Conservation (phyloP, 2,113 vertebrate genomes). For the Gobiocypris rarus region DNA sequence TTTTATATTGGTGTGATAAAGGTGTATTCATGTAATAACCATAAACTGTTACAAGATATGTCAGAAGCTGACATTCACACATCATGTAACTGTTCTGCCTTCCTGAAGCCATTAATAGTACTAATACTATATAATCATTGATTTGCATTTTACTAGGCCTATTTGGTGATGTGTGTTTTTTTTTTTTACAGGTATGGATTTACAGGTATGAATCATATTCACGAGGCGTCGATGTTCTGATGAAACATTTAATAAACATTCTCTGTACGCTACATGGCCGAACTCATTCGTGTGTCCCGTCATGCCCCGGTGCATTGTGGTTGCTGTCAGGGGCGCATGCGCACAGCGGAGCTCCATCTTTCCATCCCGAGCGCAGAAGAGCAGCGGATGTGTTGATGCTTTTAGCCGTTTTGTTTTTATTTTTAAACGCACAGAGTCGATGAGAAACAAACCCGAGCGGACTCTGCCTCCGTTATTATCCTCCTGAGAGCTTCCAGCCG, state of each 20-base stretch:
- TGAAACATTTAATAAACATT: background rate
- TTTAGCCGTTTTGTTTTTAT: slow-evolving; percentile 28
- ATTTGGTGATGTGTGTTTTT: too few species aligned
- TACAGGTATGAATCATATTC: too few species aligned
- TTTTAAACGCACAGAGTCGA: slow-evolving; percentile 6
- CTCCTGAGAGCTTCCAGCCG: background rate
- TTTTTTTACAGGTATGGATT: too few species aligned
- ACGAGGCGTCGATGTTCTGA: background rate
- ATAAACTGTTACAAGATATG: too few species aligned
- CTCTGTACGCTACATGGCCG: slow-evolving; percentile 1
- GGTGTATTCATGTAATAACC: too few species aligned
- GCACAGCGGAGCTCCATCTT: slow-evolving; percentile 35
- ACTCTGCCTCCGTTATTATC: background rate
- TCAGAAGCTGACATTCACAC: too few species aligned
- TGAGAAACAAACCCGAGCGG: background rate
- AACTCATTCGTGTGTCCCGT: slow-evolving; percentile 23
- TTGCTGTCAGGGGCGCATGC: slow-evolving; percentile 26
- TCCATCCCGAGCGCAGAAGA: slow-evolving; percentile 35
- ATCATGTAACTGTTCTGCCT: too few species aligned
- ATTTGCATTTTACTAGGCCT: too few species aligned
- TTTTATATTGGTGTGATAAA: too few species aligned
- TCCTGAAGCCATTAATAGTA: too few species aligned
- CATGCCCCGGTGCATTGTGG: slow-evolving; percentile 44
- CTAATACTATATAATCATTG: too few species aligned
- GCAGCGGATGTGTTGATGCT: slow-evolving; percentile 40